A percentile compares a stretch with the other conserved stretches of the same genome.
Evolutionary conservation across 2,797 vertebrate genomes (phyloP).

Genomic region (Glossophaga mutica): DNA sequence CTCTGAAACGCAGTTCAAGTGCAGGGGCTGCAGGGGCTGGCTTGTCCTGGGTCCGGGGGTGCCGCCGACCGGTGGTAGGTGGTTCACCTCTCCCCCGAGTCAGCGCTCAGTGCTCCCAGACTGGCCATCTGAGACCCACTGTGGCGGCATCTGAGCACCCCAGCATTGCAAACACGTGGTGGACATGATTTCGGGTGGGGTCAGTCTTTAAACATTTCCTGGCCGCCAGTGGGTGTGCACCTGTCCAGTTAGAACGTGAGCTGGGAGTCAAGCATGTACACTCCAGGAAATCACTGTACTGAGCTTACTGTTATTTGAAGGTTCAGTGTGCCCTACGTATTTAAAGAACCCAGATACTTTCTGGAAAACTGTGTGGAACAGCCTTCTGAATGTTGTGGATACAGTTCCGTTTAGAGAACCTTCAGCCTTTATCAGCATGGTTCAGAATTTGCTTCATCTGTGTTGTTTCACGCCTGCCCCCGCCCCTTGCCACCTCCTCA

Average conservation of each 20-base stretch:
- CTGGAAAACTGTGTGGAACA: neutral
- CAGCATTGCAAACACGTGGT: fast-evolving
- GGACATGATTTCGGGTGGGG: fast-evolving
- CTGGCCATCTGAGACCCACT: neutral
- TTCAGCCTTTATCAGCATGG: neutral
- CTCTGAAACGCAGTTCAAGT: fast-evolving
- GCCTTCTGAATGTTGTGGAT: neutral
- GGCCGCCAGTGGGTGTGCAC: neutral
- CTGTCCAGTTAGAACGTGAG: neutral
- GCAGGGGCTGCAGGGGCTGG: too few relatives aligned
- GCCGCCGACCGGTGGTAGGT: fast-evolving
- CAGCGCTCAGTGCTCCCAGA: fast-evolving
- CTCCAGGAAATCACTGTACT: neutral
- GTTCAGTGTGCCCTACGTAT: neutral
- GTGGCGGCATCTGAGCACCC: fast-evolving
- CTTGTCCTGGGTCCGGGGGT: neutral
- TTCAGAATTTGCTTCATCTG: neutral
- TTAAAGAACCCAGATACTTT: neutral
- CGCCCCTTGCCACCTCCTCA: neutral
- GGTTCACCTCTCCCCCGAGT: fast-evolving
- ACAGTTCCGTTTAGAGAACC: neutral
- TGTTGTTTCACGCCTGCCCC: fast-evolving
- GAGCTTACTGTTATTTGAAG: neutral
- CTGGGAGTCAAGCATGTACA: neutral
- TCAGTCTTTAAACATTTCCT: neutral